phyloP scores from a whole-genome alignment of 2,797 vertebrate species.

The Uromys caudimaculatus region DNA sequence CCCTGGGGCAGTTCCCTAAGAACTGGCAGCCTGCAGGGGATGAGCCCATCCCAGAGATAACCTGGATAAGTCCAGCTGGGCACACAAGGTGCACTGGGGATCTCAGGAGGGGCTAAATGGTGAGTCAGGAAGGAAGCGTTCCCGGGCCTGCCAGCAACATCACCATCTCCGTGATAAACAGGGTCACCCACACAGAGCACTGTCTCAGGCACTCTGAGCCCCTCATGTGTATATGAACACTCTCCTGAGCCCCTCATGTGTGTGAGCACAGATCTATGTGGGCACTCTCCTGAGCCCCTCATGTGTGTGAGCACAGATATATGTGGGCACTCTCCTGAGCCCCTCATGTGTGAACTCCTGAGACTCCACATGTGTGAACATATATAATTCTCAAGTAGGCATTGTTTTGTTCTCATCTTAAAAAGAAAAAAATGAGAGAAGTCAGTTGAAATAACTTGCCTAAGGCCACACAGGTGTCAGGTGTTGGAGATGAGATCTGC shows the following conservation, averaged over 20 bases:
- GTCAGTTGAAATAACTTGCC: constrained; percentile 34
- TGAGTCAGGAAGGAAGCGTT: not conserved
- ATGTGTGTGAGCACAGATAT: not conserved
- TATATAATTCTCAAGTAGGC: not conserved
- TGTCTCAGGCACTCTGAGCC: not conserved
- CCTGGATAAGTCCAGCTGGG: not conserved
- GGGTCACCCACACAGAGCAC: not conserved
- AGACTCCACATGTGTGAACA: not conserved
- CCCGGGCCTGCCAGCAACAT: not conserved
- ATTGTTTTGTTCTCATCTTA: not conserved
- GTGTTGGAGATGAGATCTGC: not conserved
- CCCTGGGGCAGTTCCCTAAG: not conserved
- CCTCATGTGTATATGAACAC: not conserved
- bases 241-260: not conserved
- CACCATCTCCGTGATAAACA: not conserved
- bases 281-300: not conserved
- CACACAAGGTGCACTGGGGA: not conserved
- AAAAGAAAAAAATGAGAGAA: constrained; percentile 30
- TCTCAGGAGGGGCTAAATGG: not conserved
- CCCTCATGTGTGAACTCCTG: not conserved
- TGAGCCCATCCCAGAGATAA: not conserved
- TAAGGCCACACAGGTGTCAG: not conserved
- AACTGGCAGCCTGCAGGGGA: not conserved
- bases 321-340: not conserved
- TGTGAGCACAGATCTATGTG: not conserved